phyloP scores from a whole-genome alignment of 2,797 vertebrate genomes.

The Spea hammondii region DNA sequence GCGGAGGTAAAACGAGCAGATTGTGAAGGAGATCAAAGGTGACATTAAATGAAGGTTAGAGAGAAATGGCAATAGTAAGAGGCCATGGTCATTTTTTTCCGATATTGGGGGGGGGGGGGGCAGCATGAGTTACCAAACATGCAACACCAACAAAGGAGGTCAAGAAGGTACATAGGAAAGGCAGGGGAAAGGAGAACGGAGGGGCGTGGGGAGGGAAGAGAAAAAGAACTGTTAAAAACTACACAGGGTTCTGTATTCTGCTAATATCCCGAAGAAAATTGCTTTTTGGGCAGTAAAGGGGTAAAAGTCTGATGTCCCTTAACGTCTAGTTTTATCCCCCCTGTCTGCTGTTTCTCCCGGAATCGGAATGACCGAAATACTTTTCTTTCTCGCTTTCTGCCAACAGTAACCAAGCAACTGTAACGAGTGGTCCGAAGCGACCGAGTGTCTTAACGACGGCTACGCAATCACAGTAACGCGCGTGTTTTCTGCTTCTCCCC shows the following conservation, averaged over 20 bases:
- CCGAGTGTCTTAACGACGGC: neutral
- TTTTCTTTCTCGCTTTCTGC: neutral
- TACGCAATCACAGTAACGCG: neutral
- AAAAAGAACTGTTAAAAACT: neutral
- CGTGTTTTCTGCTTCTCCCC: neutral
- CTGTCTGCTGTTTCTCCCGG: neutral
- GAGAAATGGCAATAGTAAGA: neutral
- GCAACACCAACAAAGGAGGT: no score
- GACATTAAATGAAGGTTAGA: neutral
- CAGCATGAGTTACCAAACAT: neutral
- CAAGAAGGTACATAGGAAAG: neutral
- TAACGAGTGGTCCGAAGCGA: conserved; percentile 1
- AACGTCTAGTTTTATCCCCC: neutral
- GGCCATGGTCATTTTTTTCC: no score
- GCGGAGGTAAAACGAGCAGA: neutral
- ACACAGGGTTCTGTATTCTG: neutral
- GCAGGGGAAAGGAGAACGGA: conserved; percentile 6
- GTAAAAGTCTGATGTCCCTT: neutral
- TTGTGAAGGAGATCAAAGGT: neutral
- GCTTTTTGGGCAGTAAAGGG: neutral
- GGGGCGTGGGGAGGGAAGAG: conserved; percentile 48
- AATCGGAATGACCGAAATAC: neutral
- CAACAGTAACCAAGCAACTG: conserved; percentile 16
- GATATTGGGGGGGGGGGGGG: neutral
- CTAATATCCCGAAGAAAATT: neutral